Conservation (phyloP, 2,888 invertebrate species). For the Tachina fera region DNA sequence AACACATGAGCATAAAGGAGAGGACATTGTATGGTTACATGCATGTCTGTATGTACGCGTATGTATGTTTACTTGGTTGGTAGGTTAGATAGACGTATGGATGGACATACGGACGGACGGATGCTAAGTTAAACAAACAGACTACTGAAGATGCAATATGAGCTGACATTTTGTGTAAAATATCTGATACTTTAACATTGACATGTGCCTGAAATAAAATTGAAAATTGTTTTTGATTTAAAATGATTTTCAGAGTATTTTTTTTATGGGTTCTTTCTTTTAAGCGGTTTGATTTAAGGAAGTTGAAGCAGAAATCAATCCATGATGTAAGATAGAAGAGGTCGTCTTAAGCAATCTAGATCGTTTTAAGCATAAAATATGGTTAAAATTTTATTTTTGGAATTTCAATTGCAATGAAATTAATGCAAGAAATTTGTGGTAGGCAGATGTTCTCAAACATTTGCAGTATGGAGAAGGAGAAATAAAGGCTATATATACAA, state of each 20-base stretch:
- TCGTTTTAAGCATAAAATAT: constrained; percentile 64
- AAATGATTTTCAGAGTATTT: constrained; percentile 52
- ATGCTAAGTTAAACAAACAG: constrained; percentile 55
- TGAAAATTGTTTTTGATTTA: constrained; percentile 71
- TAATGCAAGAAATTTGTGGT: not conserved
- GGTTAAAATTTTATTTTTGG: constrained; percentile 34
- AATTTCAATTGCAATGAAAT: constrained; percentile 37
- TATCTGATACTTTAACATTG: constrained; percentile 70
- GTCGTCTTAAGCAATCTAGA: constrained; percentile 65
- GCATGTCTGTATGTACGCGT: not conserved
- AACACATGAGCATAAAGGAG: constrained; percentile 15
- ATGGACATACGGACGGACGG: constrained; percentile 2
- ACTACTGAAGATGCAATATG: constrained; percentile 68
- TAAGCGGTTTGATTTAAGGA: constrained; percentile 59
- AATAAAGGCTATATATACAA: no score
- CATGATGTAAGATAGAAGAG: constrained; percentile 31
- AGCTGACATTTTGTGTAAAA: constrained; percentile 69
- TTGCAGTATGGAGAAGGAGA: not conserved
- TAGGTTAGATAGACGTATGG: not conserved
- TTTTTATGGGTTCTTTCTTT: constrained; percentile 1
- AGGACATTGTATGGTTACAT: not conserved
- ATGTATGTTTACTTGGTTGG: not conserved
- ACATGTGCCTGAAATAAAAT: constrained; percentile 72
- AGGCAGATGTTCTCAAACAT: constrained; percentile 6
- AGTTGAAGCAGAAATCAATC: constrained; percentile 42